Evolutionary conservation across 2,888 invertebrate species (phyloP), one percentile per base, ranked within the genome.

Genomic region (Drosophila tripunctata): DNA sequence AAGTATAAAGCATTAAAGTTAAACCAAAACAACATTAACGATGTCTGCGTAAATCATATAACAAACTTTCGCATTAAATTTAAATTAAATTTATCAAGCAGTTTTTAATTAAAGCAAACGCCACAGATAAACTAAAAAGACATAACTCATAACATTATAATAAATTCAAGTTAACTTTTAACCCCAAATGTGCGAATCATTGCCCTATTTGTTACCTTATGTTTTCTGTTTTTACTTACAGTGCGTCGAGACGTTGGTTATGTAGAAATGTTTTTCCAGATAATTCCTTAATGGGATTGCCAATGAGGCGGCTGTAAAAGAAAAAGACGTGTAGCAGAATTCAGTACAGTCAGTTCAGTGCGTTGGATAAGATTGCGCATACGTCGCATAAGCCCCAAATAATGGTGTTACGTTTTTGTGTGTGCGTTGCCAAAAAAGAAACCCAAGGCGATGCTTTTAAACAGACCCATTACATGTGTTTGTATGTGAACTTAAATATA

Each of bases 241-340:
- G 88, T 76, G 92, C 92, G 54, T 92, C 91, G 70, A 93, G 88
- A 72, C 91, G 90, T 52, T 68, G 80, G 64, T 91, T 84, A 10
- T 91, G 81, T 22, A 80, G 71, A 83, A 93, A 93, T 51, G 92
- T 88, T 48, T 91, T 87, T 41, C 89, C 87, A 60, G 92, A 90
- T 61, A 93, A 83, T 48, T 84, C 85, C 61, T 90, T 87, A 63
- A 93, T 89, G 43, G 91, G 88, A 88, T 93, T 93, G 62, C 91
- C 89, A 45, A 91, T 90, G 75, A 93, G 88, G 70, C 92, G 92
- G 56, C 93, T 93, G 88, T 61, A 89, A 82, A 82, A 68, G 30
- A 63, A 66, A 68, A 64, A 67, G 40, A 27, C 24, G 48, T 27
- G 51, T 63, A 41, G 52, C 10, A 21, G 8, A 12, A 12, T 12